A percentile compares a stretch with the other conserved stretches of the same genome.
phyloP scores from a whole-genome alignment of 2,797 vertebrate species.

The Anabacerthia variegaticeps region DNA sequence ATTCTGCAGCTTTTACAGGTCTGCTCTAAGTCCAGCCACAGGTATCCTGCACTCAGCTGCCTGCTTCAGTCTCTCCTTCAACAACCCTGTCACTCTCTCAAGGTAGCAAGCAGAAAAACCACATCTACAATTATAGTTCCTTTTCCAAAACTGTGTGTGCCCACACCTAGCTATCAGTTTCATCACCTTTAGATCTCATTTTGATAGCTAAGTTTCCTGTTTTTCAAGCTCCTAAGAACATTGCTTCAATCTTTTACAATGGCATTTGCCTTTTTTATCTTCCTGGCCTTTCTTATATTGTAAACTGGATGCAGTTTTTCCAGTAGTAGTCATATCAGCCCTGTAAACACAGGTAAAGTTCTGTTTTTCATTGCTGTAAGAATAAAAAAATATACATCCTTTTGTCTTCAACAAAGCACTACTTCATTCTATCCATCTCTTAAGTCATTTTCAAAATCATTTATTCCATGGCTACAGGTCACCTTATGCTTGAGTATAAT shows the following conservation, averaged over 20 bases:
- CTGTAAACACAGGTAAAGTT: neutral
- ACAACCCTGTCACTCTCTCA: neutral
- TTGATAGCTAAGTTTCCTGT: conserved; percentile 34
- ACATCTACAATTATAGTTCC: neutral
- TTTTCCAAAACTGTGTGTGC: conserved; percentile 13
- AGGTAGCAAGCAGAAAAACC: neutral
- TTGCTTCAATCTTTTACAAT: neutral
- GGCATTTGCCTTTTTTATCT: neutral
- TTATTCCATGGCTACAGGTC: neutral
- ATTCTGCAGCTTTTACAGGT: neutral
- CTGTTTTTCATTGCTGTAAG: neutral
- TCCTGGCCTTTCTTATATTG: neutral
- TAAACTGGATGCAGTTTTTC: neutral
- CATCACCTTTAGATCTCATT: conserved; percentile 13
- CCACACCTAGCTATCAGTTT: conserved; percentile 13
- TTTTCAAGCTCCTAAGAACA: neutral
- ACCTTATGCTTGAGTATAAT: neutral
- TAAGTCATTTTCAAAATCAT: neutral
- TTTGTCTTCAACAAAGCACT: neutral
- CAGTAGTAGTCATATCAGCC: neutral
- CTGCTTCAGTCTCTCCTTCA: neutral
- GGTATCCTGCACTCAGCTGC: neutral
- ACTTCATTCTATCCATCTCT: neutral
- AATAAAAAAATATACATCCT: neutral
- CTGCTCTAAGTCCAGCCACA: neutral